These are phyloP conservation scores for Oryctolagus cuniculus DNA, from an alignment of 2,113 vertebrate genomes.

Conservation along the genomic window mOryCun1.1 NC_091434.1:69698001-69698500, in stretches of 20 bases:
- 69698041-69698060: too few species aligned
- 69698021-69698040: too few species aligned
- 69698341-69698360: constrained; percentile 44
- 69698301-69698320: not conserved
- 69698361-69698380: constrained; percentile 42
- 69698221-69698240: too few species aligned
- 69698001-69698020: too few species aligned
- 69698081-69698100: too few species aligned
- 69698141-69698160: too few species aligned
- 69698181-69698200: too few species aligned
- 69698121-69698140: too few species aligned
- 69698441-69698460: not conserved
- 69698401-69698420: not conserved
- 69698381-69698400: not conserved
- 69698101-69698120: too few species aligned
- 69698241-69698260: not conserved
- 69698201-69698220: too few species aligned
- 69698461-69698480: not conserved
- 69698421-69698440: not conserved
- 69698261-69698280: constrained; percentile 37
- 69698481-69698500: not conserved
- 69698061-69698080: too few species aligned
- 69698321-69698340: constrained; percentile 30
- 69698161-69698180: too few species aligned
- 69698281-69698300: constrained; percentile 43